phyloP scores from a whole-genome alignment of 2,888 invertebrate genomes.

The Chalcis sispes region DNA sequence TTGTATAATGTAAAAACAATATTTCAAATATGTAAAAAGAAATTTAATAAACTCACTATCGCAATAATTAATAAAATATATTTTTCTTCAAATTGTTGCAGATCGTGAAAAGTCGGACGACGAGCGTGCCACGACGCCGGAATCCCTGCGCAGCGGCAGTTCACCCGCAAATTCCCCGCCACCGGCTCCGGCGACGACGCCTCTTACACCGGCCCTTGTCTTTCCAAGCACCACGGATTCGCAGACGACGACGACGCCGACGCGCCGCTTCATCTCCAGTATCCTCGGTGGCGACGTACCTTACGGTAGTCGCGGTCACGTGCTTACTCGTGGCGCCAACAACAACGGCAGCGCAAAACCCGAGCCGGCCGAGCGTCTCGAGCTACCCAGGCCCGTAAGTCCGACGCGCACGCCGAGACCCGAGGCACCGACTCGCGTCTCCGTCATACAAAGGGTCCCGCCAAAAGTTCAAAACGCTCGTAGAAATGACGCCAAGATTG shows the following conservation, averaged over 20 bases:
- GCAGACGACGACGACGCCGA: conserved; percentile 67
- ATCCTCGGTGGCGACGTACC: conserved; percentile 89
- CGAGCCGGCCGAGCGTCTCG: conserved; percentile 69
- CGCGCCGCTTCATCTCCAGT: conserved; percentile 86
- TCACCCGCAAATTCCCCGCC: conserved; percentile 72
- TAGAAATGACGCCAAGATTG: conserved; percentile 71
- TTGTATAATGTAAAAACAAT: no score
- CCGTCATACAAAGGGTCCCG: conserved; percentile 90
- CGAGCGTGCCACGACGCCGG: conserved; percentile 72
- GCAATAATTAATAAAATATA: neutral
- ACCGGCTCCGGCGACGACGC: conserved; percentile 5
- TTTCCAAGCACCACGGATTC: conserved; percentile 59
- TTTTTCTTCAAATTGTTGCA: conserved; percentile 63
- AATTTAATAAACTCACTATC: no score
- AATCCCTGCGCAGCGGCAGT: conserved; percentile 71
- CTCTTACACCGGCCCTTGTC: conserved; percentile 60
- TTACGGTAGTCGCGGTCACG: conserved; percentile 87
- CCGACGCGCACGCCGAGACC: conserved; percentile 80
- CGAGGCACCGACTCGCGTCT: conserved; percentile 84
- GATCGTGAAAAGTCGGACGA: conserved; percentile 75
- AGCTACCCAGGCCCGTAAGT: conserved; percentile 76
- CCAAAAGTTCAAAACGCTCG: conserved; percentile 69
- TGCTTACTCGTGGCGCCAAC: conserved; percentile 77
- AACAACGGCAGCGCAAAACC: no score
- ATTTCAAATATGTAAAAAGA: no score